A percentile compares a stretch with the other conserved stretches of the same genome.
These are phyloP conservation scores for Anser cygnoides DNA, from an alignment of 2,113 vertebrate species.

Conservation along the genomic window DNA sequence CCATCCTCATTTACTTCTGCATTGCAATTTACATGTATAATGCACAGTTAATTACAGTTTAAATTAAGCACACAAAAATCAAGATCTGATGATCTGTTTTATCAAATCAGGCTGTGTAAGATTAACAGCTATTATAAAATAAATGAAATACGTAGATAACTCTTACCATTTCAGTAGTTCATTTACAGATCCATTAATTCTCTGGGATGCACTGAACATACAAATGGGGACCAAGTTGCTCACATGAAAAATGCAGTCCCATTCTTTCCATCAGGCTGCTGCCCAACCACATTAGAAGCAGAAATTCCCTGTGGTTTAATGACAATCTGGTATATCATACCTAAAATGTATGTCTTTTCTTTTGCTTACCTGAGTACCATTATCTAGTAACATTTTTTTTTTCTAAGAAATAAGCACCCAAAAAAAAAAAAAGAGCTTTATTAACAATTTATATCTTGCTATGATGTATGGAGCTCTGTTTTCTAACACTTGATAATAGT, in stretches of 20 bases:
- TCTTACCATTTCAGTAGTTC: not conserved
- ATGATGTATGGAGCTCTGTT: not conserved
- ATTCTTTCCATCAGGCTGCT: not conserved
- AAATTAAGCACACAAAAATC: constrained; percentile 57
- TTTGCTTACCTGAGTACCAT: not conserved
- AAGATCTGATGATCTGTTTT: constrained; percentile 34
- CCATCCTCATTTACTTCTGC: not conserved
- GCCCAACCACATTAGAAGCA: not conserved
- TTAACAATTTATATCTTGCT: not conserved
- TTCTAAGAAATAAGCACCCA: not conserved
- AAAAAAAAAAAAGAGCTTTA: not conserved
- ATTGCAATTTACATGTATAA: constrained; percentile 28
- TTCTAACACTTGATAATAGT: not conserved
- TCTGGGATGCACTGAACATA: not conserved
- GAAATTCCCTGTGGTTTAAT: not conserved
- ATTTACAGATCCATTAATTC: constrained; percentile 21
- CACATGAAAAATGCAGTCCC: not conserved
- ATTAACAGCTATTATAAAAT: constrained; percentile 46
- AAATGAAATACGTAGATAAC: constrained; percentile 40
- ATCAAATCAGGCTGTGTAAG: constrained; percentile 25
- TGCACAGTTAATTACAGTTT: constrained; percentile 32
- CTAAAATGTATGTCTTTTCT: not conserved
- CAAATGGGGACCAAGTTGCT: not conserved
- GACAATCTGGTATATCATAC: not conserved
- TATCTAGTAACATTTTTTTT: not conserved